Evolutionary conservation across 2,113 vertebrate genomes (phyloP), one percentile per base, ranked within the genome.

Genomic region (Nothocercus julius): DNA sequence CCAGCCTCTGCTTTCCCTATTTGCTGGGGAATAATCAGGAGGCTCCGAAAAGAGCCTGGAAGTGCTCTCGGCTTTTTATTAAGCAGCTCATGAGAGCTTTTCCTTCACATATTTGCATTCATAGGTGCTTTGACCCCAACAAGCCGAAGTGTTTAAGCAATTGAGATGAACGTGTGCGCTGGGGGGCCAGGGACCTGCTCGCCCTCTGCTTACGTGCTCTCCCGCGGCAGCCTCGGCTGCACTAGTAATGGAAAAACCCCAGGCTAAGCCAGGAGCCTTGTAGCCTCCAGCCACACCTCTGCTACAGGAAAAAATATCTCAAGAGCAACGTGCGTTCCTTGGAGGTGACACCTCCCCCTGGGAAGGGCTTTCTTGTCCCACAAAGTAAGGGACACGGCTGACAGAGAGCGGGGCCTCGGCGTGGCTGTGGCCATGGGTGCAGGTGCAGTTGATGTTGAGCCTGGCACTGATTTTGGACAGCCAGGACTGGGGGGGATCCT

Each of bases 151-250:
- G 11, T 69, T 30, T 10, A 30, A 70, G 83, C 6, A 12, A 44
- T 38, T 24, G 3, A 66, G 73, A 61, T n/a, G 34, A 44, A 28
- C 56, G 16, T 36, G 36, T 14, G 90, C 40, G n/a, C 45, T 0
- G 0, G 58, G 0, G 0, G n/a, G 36, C 70, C 11, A 27, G 58
- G 38, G 38, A 8, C 42, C 64, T 0, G 0, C 24, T 13, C 0
- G 0, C 5, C 10, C 66, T 68, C 36, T 30, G 7, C 17, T 25
- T 54, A 44, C 40, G 75, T 36, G 21, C 32, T 87, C 7, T 76
- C 28, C 64, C 66, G 58, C 66, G 44, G 32, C 74, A 82, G 47
- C 10, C 16, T 62, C 2, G 12, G 34, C 40, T 13, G 2, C 34
- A 40, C 49, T 80, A 40, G n/a, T 32, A 28, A 74, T 81, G 91